These are phyloP conservation scores for Lepidurus arcticus DNA, from an alignment of 1,140 invertebrate species.

Conservation along the genomic window DNA sequence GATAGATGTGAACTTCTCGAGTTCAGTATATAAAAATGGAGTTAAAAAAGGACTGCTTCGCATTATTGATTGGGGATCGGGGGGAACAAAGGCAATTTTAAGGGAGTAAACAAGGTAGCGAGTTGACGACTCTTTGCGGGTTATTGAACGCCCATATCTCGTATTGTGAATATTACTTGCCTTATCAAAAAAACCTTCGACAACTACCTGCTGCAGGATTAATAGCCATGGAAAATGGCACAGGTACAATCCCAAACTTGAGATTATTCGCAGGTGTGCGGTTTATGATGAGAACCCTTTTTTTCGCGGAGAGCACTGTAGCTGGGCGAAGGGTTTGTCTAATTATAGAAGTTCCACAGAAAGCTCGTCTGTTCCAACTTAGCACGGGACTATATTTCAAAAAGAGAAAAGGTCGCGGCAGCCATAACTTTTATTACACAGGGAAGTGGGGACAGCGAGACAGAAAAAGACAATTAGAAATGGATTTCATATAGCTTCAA, in stretches of 20 bases:
- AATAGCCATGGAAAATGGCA: background rate
- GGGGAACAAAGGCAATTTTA: background rate
- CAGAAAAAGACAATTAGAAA: background rate
- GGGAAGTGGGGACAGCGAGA: background rate
- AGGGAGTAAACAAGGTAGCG: constrained; percentile 9
- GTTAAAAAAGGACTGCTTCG: no score
- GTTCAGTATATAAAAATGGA: no score
- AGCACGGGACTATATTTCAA: no score
- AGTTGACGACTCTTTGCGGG: background rate
- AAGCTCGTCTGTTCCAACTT: background rate
- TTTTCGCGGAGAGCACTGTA: background rate
- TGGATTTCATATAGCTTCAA: background rate
- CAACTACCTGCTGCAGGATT: background rate
- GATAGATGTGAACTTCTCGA: no score
- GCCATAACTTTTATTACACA: no score
- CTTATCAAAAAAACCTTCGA: background rate
- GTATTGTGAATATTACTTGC: background rate
- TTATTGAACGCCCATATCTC: background rate
- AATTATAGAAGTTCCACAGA: background rate
- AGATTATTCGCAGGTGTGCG: constrained; percentile 4
- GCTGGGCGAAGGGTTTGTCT: background rate
- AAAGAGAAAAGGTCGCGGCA: no score
- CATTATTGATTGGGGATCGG: background rate
- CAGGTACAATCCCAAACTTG: background rate
- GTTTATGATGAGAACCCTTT: background rate